Conservation (phyloP, 2,797 vertebrate species). For the Sarcophilus harrisii region DNA sequence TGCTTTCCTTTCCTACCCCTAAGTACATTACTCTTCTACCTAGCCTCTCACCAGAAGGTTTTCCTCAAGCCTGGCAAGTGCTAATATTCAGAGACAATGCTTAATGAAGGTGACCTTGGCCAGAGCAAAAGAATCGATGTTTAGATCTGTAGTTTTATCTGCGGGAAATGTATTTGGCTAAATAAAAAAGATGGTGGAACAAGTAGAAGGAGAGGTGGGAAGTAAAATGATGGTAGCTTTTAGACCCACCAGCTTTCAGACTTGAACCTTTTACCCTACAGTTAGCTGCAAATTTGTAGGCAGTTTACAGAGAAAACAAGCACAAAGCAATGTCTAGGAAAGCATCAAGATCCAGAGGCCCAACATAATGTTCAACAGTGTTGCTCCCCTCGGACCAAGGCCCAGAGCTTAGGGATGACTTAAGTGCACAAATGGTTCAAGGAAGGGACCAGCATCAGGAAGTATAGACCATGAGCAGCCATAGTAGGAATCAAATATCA, state of each 20-base stretch:
- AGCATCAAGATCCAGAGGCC: background rate
- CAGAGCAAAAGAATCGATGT: slow-evolving; percentile 25
- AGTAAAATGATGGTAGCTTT: slow-evolving; percentile 35
- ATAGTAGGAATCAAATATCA: background rate
- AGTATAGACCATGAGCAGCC: background rate
- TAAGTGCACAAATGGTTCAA: background rate
- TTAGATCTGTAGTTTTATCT: slow-evolving; percentile 28
- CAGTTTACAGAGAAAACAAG: background rate
- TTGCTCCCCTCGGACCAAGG: background rate
- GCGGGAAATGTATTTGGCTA: slow-evolving; percentile 26
- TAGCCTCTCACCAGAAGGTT: background rate
- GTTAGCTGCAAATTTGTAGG: background rate
- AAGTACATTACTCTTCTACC: background rate
- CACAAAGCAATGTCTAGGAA: background rate
- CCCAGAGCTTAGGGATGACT: background rate
- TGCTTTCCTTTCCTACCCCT: background rate
- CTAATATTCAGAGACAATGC: slow-evolving; percentile 1
- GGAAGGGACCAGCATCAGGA: background rate
- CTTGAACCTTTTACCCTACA: slow-evolving; percentile 48
- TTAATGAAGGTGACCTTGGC: slow-evolving; percentile 5
- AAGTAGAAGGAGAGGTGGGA: background rate
- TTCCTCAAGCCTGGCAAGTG: background rate
- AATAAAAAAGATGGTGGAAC: slow-evolving; percentile 19
- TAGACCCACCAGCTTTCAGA: slow-evolving; percentile 40
- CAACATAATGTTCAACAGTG: slow-evolving; percentile 15